phyloP scores from a whole-genome alignment of 2,113 vertebrate genomes.

The Catharus bicknelli region DNA sequence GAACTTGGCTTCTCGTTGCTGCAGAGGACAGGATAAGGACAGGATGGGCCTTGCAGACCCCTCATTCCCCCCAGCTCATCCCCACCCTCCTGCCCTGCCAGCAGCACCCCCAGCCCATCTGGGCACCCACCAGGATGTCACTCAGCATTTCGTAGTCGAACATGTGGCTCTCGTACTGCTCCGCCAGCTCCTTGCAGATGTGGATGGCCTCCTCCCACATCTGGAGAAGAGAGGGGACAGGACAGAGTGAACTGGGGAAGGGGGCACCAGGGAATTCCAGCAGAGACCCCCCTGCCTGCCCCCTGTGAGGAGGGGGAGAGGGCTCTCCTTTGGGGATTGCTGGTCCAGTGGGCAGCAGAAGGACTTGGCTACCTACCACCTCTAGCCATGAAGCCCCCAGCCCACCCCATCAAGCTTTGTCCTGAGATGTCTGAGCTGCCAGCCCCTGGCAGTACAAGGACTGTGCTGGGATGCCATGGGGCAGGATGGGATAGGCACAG shows the following conservation, averaged over 20 bases:
- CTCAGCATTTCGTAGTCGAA: constrained; percentile 66
- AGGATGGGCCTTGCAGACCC: too few species aligned
- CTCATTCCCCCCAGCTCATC: background rate
- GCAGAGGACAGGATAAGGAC: background rate
- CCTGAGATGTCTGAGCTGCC: rapidly evolving
- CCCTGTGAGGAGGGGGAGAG: background rate
- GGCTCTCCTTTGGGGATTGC: background rate
- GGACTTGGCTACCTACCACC: background rate
- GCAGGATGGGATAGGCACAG: background rate
- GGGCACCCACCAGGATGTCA: constrained; percentile 49
- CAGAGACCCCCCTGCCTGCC: background rate
- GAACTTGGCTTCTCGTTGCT: constrained; percentile 62
- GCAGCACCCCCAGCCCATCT: background rate
- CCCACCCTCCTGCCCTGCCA: background rate
- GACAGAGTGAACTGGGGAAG: background rate
- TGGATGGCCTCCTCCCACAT: constrained; percentile 72
- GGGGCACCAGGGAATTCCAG: background rate
- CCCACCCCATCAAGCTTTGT: background rate
- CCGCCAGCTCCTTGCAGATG: constrained; percentile 68
- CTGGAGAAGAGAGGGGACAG: background rate
- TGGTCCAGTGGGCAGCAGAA: background rate
- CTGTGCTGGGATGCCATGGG: background rate
- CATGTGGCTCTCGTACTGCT: constrained; percentile 63
- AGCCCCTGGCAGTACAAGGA: rapidly evolving
- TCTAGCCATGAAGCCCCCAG: background rate